Evolutionary conservation across 2,797 vertebrate genomes (phyloP).

Genomic region (Pangasius krempfi): DNA sequence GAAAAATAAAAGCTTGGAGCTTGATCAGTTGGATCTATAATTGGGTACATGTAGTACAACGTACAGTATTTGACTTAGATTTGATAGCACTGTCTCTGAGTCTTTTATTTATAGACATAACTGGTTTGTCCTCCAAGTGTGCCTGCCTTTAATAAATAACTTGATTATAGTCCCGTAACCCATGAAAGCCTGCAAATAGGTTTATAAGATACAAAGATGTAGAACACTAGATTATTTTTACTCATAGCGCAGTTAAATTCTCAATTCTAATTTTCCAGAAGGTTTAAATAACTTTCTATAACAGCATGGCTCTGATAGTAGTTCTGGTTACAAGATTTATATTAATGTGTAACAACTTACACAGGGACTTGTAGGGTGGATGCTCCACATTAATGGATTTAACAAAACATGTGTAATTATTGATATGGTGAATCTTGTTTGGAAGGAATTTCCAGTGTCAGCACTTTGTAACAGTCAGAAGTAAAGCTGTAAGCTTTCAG

Average conservation of each 20-base stretch:
- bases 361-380: not conserved
- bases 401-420: not conserved
- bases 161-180: not conserved
- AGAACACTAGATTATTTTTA: not conserved
- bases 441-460: not conserved
- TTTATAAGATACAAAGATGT: not conserved
- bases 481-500: not conserved
- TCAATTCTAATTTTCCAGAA: not conserved
- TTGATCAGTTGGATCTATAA: not conserved
- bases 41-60: not conserved
- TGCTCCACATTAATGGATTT: not conserved
- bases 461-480: not conserved
- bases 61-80: not conserved
- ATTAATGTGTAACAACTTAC: not conserved
- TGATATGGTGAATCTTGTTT: not conserved
- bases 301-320: not conserved
- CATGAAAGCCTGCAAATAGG: not conserved
- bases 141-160: not conserved
- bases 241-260: not conserved
- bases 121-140: not conserved
- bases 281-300: not conserved
- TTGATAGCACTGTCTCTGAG: not conserved
- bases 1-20: not conserved
- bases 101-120: not conserved
- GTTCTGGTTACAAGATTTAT: not conserved